These are phyloP conservation scores for Cynopterus brachyotis DNA, from an alignment of 2,113 vertebrate species.

Conservation along the genomic window DNA sequence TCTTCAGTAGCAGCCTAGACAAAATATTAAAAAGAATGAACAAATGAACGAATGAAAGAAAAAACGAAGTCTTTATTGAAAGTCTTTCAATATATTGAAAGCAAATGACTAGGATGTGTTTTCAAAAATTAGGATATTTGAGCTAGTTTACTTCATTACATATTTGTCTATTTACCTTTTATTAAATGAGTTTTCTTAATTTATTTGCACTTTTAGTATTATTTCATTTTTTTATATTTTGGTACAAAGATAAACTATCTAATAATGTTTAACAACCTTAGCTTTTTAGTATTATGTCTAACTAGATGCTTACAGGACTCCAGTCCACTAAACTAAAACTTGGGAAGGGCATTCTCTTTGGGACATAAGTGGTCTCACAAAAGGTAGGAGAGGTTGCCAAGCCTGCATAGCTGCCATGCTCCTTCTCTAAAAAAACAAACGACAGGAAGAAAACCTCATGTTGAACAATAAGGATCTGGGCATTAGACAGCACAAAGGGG, in stretches of 20 bases:
- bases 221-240: not conserved
- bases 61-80: not conserved
- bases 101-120: not conserved
- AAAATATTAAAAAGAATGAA: slow-evolving; percentile 50
- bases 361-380: not conserved
- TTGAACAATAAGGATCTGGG: not conserved
- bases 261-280: not conserved
- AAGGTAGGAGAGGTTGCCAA: not conserved
- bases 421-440: not conserved
- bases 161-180: not conserved
- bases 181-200: not conserved
- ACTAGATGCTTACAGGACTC: not conserved
- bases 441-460: not conserved
- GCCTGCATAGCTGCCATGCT: not conserved
- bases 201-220: slow-evolving; percentile 35
- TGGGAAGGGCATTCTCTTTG: slow-evolving; percentile 14
- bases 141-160: not conserved
- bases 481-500: not conserved
- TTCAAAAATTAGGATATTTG: slow-evolving; percentile 1
- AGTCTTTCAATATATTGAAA: not conserved
- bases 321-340: not conserved
- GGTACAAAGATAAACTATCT: not conserved
- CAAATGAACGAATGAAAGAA: not conserved
- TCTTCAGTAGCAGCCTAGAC: slow-evolving; percentile 91
- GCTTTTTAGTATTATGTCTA: not conserved